Percentiles rank a stretch among this genome's conserved stretches.
phyloP scores from a whole-genome alignment of 2,888 invertebrate species.

The Pocota personata region DNA sequence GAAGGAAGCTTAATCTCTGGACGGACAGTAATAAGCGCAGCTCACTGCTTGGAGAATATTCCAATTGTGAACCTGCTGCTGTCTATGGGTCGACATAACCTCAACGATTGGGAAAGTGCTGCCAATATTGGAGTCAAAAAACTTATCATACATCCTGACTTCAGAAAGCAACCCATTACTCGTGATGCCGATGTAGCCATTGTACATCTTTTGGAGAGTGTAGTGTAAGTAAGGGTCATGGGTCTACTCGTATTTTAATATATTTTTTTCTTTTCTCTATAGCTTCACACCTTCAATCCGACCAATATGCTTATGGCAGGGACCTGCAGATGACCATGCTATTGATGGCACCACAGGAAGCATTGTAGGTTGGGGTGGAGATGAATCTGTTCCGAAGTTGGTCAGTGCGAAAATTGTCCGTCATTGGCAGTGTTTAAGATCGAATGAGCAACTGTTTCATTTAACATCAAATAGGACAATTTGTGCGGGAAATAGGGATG shows the following conservation, averaged over 20 bases:
- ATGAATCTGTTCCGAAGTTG: too few relatives aligned
- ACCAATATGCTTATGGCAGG: constrained; percentile 79
- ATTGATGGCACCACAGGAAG: too few relatives aligned
- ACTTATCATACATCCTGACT: constrained; percentile 80
- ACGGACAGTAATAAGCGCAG: neutral
- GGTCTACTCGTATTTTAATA: too few relatives aligned
- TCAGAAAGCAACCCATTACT: constrained; percentile 72
- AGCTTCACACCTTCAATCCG: constrained; percentile 76
- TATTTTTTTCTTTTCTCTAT: too few relatives aligned
- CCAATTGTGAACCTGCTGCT: constrained; percentile 69
- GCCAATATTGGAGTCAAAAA: constrained; percentile 59
- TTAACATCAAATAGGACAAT: too few relatives aligned
- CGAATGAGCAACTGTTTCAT: too few relatives aligned
- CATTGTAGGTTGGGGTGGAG: too few relatives aligned
- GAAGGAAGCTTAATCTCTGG: neutral
- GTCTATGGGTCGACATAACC: constrained; percentile 79
- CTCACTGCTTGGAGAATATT: neutral
- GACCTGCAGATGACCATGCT: too few relatives aligned
- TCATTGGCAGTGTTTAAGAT: too few relatives aligned
- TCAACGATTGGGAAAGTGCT: constrained; percentile 78
- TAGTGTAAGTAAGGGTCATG: constrained; percentile 76
- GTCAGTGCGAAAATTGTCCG: too few relatives aligned
- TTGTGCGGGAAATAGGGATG: too few relatives aligned
- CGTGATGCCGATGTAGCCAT: constrained; percentile 83
- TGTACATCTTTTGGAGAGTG: constrained; percentile 80